A percentile compares a stretch with the other conserved stretches of the same genome.
Conservation (phyloP, 2,113 vertebrate genomes). For the Actenoides hombroni region DNA sequence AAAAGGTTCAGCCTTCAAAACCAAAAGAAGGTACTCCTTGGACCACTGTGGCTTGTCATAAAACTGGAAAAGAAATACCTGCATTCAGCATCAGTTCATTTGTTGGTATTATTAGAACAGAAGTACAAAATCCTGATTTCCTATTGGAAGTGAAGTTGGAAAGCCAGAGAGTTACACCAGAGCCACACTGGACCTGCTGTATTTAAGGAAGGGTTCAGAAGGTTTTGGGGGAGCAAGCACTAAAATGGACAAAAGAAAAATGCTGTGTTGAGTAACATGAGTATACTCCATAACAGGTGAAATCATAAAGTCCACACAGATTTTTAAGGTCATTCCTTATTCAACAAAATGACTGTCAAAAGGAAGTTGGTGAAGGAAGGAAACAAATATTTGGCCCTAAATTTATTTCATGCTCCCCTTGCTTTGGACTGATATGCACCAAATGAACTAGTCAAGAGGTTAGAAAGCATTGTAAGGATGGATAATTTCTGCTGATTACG, state of each 20-base stretch:
- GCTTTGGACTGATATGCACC: conserved; percentile 4
- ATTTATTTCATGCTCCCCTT: conserved; percentile 45
- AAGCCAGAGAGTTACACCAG: neutral
- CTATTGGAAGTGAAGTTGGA: neutral
- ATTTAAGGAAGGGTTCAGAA: neutral
- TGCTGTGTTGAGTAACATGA: neutral
- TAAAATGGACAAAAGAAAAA: neutral
- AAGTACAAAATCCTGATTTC: neutral
- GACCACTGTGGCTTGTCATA: neutral
- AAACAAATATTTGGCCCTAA: conserved; percentile 5
- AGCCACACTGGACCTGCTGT: neutral
- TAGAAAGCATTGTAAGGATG: neutral
- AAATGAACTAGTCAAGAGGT: conserved; percentile 31
- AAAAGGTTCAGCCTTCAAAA: neutral
- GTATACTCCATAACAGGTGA: neutral
- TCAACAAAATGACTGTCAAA: neutral
- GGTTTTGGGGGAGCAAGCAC: neutral
- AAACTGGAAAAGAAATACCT: neutral
- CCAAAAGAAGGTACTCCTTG: neutral
- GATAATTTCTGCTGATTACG: conserved; percentile 2
- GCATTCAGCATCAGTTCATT: neutral
- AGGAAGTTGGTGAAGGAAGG: neutral
- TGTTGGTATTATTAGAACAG: neutral
- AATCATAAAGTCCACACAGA: neutral
- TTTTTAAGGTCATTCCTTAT: neutral